A percentile compares a stretch with the other conserved stretches of the same genome.
Evolutionary conservation across 1,140 invertebrate species (phyloP).

Genomic region (Atta texana): DNA sequence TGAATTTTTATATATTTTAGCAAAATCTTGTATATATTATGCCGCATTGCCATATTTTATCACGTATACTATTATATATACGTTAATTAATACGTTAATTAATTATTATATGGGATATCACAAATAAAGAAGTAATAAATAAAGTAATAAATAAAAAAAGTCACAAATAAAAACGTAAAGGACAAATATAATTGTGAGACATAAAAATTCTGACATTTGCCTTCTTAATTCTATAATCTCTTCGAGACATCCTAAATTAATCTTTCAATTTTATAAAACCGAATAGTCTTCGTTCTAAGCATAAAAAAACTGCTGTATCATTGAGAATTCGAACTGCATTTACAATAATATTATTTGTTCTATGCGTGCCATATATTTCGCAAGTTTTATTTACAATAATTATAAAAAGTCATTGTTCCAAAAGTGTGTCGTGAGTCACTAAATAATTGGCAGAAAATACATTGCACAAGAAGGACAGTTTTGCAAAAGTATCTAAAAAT

Average conservation of each 20-base stretch:
- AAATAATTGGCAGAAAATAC: not conserved
- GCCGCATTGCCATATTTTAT: not conserved
- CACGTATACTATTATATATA: not conserved
- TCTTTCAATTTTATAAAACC: not conserved
- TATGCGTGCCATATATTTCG: not conserved
- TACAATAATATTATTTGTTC: constrained; percentile 4
- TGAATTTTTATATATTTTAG: too few species aligned
- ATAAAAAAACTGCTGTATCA: not conserved
- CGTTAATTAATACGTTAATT: not conserved
- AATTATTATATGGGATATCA: not conserved
- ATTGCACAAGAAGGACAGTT: too few species aligned
- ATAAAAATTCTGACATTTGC: not conserved
- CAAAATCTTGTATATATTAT: not conserved
- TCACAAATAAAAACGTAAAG: not conserved
- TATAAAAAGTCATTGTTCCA: not conserved
- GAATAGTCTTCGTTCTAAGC: not conserved
- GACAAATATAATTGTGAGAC: not conserved
- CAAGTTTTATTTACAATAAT: not conserved
- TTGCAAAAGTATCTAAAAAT: too few species aligned
- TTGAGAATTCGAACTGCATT: not conserved
- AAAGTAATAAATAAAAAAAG: not conserved
- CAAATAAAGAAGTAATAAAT: not conserved
- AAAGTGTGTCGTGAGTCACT: not conserved
- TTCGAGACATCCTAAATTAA: not conserved
- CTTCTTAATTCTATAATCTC: not conserved